Evolutionary conservation across 2,113 vertebrate genomes (phyloP).

Genomic region (Gymnogyps californianus): DNA sequence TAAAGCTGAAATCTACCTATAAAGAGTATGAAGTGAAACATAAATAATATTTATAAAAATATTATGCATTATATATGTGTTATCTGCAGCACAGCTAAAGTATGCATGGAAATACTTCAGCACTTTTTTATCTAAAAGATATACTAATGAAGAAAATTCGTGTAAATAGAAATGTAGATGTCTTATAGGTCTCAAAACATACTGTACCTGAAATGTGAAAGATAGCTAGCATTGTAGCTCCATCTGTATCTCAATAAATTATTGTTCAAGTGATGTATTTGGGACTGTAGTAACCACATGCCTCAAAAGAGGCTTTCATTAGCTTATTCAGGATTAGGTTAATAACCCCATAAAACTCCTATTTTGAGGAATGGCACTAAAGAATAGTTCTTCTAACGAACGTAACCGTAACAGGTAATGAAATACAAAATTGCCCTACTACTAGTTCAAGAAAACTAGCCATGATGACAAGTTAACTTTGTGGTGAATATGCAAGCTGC

Average conservation of each 20-base stretch:
- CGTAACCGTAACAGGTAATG: neutral
- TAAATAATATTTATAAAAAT: neutral
- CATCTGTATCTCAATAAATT: neutral
- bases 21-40: neutral
- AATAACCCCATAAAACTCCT: conserved; percentile 34
- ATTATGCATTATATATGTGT: neutral
- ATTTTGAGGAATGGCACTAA: neutral
- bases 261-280: neutral
- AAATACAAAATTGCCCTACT: neutral
- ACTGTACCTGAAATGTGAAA: neutral
- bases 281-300: neutral
- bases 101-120: neutral
- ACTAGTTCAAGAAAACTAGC: neutral
- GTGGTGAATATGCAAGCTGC: neutral
- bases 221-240: neutral
- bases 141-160: neutral
- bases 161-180: neutral
- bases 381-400: neutral
- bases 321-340: conserved; percentile 47
- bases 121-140: neutral
- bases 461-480: neutral
- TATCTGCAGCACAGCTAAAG: neutral
- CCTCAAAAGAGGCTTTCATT: conserved; percentile 52
- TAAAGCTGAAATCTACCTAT: neutral
- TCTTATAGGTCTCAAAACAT: neutral